phyloP scores from a whole-genome alignment of 2,797 vertebrate species.

The Darevskia nairensis region DNA sequence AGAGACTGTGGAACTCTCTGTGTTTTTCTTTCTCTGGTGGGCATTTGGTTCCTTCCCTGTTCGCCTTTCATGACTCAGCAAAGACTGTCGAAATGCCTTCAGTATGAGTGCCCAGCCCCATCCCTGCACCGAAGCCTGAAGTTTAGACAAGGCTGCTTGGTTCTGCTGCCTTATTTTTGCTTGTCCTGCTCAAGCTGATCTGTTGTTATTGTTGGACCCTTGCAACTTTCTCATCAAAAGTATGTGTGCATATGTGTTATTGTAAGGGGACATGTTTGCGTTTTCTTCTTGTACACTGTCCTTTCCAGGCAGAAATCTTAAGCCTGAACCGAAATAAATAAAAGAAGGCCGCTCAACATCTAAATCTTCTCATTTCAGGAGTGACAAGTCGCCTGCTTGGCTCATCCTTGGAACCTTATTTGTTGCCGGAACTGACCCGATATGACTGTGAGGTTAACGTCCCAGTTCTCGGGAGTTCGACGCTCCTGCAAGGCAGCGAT shows the following conservation, averaged over 20 bases:
- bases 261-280: background rate
- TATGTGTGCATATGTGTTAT: background rate
- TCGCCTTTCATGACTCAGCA: background rate
- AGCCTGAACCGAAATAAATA: background rate
- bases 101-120: background rate
- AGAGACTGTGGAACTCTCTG: background rate
- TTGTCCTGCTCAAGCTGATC: background rate
- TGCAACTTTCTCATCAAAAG: background rate
- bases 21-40: too few species aligned
- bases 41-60: background rate
- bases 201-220: background rate
- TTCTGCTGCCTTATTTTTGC: background rate
- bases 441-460: constrained; percentile 99
- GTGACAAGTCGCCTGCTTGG: constrained; percentile 88
- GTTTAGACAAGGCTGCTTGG: background rate
- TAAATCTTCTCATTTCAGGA: constrained; percentile 77
- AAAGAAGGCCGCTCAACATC: background rate
- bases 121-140: too few species aligned
- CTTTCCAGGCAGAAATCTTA: background rate
- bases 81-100: background rate
- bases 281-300: background rate
- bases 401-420: constrained; percentile 86
- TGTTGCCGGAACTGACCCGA: constrained; percentile 93
- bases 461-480: constrained; percentile 89
- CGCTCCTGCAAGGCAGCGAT: constrained; percentile 94